Evolutionary conservation across 2,113 vertebrate species (phyloP).

Genomic region (Tragelaphus imberbis): DNA sequence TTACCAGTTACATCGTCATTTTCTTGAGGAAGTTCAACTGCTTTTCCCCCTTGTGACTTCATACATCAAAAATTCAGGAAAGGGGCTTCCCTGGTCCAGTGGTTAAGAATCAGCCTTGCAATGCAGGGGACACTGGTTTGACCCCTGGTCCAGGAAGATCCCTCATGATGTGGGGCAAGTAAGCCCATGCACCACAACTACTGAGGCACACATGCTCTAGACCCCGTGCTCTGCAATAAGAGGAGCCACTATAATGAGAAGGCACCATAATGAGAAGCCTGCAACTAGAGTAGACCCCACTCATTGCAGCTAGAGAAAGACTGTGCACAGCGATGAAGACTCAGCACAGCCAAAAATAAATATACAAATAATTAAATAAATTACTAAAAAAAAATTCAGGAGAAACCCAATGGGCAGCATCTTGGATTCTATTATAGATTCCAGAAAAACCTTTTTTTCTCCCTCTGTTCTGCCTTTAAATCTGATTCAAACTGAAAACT

Average conservation of each 20-base stretch:
- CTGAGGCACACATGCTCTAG: not conserved
- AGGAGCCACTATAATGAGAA: not conserved
- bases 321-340: not conserved
- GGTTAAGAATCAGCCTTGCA: not conserved
- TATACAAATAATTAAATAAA: not conserved
- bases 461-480: not conserved
- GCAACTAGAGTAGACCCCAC: not conserved
- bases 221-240: not conserved
- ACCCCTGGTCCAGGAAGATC: not conserved
- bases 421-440: conserved; percentile 4
- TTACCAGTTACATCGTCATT: not conserved
- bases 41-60: not conserved
- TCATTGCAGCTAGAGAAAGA: not conserved
- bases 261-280: not conserved
- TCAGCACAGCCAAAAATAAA: not conserved
- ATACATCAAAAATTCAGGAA: not conserved
- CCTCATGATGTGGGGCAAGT: not conserved
- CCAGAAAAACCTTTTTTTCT: not conserved
- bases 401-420: not conserved
- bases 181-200: not conserved
- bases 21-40: not conserved
- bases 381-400: not conserved
- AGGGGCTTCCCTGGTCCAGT: not conserved
- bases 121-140: not conserved
- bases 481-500: not conserved